These are phyloP conservation scores for Cyrtonyx montezumae DNA, from an alignment of 2,113 vertebrate species.

Conservation along the genomic window DNA sequence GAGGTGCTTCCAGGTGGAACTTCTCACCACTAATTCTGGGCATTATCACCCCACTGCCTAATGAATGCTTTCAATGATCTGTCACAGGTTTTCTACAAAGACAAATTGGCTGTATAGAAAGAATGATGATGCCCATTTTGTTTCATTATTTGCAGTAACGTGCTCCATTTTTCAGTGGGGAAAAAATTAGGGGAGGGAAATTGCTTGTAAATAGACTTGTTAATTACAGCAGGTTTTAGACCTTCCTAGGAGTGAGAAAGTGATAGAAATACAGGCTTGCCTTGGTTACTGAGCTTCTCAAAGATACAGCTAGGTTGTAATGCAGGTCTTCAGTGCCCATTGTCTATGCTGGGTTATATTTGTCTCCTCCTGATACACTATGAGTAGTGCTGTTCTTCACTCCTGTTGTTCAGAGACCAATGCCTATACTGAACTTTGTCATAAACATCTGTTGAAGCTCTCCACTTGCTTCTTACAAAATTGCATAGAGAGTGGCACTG, in stretches of 20 bases:
- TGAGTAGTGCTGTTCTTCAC: neutral
- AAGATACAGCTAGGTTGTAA: neutral
- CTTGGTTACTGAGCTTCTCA: neutral
- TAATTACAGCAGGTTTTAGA: conserved; percentile 65
- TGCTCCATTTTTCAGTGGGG: conserved; percentile 73
- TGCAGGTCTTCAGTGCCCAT: neutral
- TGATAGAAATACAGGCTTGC: neutral
- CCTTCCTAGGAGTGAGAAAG: neutral
- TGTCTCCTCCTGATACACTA: neutral
- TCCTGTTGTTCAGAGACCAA: neutral
- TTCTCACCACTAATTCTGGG: conserved; percentile 17
- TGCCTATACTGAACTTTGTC: neutral
- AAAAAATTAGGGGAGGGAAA: neutral
- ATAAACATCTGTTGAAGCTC: neutral
- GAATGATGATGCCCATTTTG: conserved; percentile 75
- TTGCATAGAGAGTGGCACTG: neutral
- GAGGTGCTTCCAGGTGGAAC: neutral
- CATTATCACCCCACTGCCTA: conserved; percentile 31
- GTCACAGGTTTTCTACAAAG: conserved; percentile 59
- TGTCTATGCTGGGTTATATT: neutral
- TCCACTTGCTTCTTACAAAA: neutral
- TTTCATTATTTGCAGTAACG: conserved; percentile 73
- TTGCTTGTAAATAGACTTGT: conserved; percentile 53
- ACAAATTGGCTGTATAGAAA: conserved; percentile 64
- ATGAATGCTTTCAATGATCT: conserved; percentile 40